Evolutionary conservation across 92 coral and sea anemone species (phyloP).

Genomic region (Micromussa lordhowensis): DNA sequence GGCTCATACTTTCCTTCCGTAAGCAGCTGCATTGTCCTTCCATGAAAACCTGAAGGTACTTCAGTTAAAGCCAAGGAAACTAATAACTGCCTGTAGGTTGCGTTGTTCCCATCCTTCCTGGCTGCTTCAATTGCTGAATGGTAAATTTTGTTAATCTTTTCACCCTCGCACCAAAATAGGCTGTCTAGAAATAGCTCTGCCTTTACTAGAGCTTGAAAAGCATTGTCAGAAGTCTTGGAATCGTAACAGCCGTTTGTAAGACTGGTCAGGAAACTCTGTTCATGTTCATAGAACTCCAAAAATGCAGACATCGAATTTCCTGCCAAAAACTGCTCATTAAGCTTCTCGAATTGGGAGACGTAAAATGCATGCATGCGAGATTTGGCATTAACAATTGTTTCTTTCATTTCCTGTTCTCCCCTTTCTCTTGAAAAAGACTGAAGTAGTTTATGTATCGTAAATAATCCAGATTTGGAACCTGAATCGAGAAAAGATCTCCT

Average conservation of each 20-base stretch:
- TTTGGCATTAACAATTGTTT: conserved; percentile 1
- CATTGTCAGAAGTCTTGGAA: background rate
- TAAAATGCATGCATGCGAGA: background rate
- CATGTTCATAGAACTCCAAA: background rate
- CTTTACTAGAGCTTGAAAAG: background rate
- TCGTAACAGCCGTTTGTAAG: background rate
- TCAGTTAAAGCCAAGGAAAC: background rate
- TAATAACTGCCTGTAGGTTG: background rate
- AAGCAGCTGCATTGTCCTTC: background rate
- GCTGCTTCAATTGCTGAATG: background rate
- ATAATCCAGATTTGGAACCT: background rate
- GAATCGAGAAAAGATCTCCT: no score
- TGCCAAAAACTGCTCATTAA: conserved; percentile 5
- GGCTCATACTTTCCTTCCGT: background rate
- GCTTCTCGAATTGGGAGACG: background rate
- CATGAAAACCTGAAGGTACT: background rate
- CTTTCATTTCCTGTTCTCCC: conserved; percentile 37
- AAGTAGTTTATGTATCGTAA: background rate
- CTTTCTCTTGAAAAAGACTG: conserved; percentile 20
- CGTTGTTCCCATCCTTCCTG: background rate
- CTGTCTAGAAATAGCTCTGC: background rate
- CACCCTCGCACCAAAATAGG: background rate
- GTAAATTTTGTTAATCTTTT: background rate
- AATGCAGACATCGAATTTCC: conserved; percentile 9
- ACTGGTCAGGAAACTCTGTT: background rate